Conservation (phyloP, 2,888 invertebrate genomes). For the Lymantria dispar region DNA sequence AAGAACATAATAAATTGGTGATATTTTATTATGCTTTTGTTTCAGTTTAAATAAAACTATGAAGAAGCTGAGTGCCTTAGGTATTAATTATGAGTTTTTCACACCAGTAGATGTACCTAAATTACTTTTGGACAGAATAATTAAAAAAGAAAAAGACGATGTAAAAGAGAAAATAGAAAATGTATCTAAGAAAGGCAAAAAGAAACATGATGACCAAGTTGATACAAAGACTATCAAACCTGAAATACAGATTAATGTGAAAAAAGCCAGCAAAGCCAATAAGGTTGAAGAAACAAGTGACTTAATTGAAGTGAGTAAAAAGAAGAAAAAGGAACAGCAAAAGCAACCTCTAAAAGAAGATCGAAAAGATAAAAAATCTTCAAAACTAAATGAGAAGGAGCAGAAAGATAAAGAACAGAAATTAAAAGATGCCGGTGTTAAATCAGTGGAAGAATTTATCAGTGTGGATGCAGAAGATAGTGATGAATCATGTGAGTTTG, state of each 20-base stretch:
- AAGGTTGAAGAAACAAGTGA: conserved; percentile 5
- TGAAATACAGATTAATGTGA: neutral
- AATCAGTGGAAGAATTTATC: conserved; percentile 54
- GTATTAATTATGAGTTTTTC: conserved; percentile 79
- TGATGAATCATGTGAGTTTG: conserved; percentile 58
- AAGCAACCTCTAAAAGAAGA: conserved; percentile 12
- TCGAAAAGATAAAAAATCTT: conserved; percentile 18
- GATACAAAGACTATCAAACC: neutral
- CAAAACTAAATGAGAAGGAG: conserved; percentile 33
- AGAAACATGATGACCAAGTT: conserved; percentile 11
- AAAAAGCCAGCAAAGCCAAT: conserved; percentile 16
- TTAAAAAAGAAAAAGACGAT: conserved; percentile 27
- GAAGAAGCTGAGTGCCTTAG: conserved; percentile 68
- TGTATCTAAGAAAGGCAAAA: conserved; percentile 11
- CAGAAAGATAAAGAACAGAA: conserved; percentile 49
- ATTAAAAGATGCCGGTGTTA: conserved; percentile 49
- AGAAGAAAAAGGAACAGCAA: conserved; percentile 18
- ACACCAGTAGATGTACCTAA: conserved; percentile 75
- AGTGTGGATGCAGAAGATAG: conserved; percentile 47
- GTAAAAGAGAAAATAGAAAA: conserved; percentile 25
- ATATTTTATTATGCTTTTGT: conserved; percentile 11
- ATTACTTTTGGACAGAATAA: conserved; percentile 34
- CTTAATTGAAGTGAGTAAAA: conserved; percentile 9
- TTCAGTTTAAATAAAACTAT: conserved; percentile 70
- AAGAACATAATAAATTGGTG: no score